Base-by-base conservation (phyloP, 2,888 invertebrate species). In the Timandra comae region DNA sequence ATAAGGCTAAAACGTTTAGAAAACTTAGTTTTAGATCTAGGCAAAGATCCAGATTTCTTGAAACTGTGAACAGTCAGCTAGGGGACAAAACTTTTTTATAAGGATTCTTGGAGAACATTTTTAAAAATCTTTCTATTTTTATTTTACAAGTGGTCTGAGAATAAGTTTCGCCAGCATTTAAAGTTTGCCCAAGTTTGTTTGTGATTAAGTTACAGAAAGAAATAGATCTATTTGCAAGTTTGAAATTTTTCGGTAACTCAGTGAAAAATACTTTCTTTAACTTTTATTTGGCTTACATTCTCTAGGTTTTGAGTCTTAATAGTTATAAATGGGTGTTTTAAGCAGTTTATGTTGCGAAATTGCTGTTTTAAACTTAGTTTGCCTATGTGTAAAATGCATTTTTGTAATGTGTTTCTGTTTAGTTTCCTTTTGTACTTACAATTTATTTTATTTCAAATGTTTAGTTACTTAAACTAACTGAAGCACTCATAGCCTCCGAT, bases 141-240 rank as follows among this genome's bases (percentile, higher is more conserved):
- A 63, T 63, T 62, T 63, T 51, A 56, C 50, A 57, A 52, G 47
- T 52, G 49, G 16, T 16, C 45, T 34, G n/a, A 41, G 61, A 57
- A 48, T 40, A 54, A 63, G 53, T 63, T 53, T 30, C 31, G 31
- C 42, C 49, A 52, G 56, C 51, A 61, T 62, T 60, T 49, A 49
- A 59, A 59, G 54, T 60, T 41, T 43, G 33, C 31, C 36, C 43
- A 59, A 56, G 56, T 51, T 58, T n/a, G 47, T 53, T 51, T 52
- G 61, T 56, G 63, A 63, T 63, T 56, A 62, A 60, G 63, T 63
- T 61, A 54, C 54, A 52, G 48, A 57, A 62, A 53, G 61, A 56
- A 60, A 60, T 61, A 57, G 56, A 61, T 63, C 56, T 57, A 60
- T 63, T 56, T 50, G 42, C 43, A 56, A 54, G 49, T 56, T 47